phyloP scores from a whole-genome alignment of 2,113 vertebrate genomes.

The Girardinichthys multiradiatus region DNA sequence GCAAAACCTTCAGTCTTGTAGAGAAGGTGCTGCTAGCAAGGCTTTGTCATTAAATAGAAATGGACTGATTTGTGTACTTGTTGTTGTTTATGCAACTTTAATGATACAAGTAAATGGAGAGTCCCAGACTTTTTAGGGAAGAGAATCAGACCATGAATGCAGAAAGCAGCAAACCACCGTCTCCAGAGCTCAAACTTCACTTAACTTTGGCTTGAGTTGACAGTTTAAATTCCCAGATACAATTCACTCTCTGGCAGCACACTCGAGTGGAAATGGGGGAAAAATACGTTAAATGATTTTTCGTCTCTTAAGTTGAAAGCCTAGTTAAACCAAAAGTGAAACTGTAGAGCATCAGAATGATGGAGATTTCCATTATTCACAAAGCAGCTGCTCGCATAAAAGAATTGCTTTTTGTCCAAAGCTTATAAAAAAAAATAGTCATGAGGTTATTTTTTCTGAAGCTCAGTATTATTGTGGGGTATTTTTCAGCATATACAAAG shows the following conservation, averaged over 20 bases:
- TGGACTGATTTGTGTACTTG: conserved; percentile 31
- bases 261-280: conserved; percentile 43
- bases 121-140: conserved; percentile 18
- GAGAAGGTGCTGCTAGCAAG: conserved; percentile 6
- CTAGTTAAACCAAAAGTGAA: conserved; percentile 56
- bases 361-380: conserved; percentile 50
- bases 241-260: conserved; percentile 37
- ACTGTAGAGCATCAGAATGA: conserved; percentile 48
- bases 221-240: conserved; percentile 48
- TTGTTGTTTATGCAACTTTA: conserved; percentile 49
- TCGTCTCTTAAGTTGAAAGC: conserved; percentile 40
- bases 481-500: conserved; percentile 3
- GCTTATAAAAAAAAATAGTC: conserved; percentile 29
- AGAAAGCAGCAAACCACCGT: conserved; percentile 38
- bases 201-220: conserved; percentile 44
- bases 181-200: conserved; percentile 43
- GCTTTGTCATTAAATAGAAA: conserved; percentile 25
- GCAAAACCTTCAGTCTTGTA: not conserved
- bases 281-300: conserved; percentile 39
- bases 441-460: conserved; percentile 12
- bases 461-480: conserved; percentile 10
- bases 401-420: conserved; percentile 18
- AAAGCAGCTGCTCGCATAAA: conserved; percentile 33
- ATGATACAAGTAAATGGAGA: conserved; percentile 40
- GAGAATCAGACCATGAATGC: conserved; percentile 29